Evolutionary conservation across 2,797 vertebrate species (phyloP).

Genomic region (Coreius guichenoti): DNA sequence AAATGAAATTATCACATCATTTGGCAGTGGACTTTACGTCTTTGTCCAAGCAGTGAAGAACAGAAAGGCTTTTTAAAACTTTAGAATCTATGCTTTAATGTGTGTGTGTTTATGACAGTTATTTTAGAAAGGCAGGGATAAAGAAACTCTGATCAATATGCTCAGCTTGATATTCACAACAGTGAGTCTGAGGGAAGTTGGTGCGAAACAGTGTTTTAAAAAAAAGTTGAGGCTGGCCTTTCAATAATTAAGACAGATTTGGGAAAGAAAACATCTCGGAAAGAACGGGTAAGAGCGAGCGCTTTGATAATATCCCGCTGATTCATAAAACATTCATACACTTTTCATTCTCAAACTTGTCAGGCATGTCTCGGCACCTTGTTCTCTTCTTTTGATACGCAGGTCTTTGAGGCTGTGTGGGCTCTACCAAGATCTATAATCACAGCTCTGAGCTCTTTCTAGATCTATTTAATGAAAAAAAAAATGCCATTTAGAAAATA

Average conservation of each 20-base stretch:
- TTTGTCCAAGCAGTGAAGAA: neutral
- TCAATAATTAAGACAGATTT: constrained; percentile 77
- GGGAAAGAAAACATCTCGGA: constrained; percentile 73
- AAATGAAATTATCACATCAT: neutral
- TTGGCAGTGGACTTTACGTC: neutral
- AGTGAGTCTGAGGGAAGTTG: constrained; percentile 70
- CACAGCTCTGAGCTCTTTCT: constrained; percentile 1
- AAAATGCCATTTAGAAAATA: constrained; percentile 50
- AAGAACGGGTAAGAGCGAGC: constrained; percentile 68
- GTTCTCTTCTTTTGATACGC: constrained; percentile 69
- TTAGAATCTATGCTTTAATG: neutral
- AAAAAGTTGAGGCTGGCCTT: constrained; percentile 69
- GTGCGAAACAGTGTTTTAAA: constrained; percentile 64
- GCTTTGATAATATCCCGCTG: constrained; percentile 76
- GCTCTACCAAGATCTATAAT: constrained; percentile 40
- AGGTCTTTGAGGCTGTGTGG: constrained; percentile 53
- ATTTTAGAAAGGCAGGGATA: neutral
- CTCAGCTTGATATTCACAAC: constrained; percentile 61
- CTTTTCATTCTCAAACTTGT: constrained; percentile 78
- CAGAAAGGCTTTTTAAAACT: neutral
- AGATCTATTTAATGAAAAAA: constrained; percentile 38
- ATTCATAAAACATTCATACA: constrained; percentile 80
- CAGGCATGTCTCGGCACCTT: constrained; percentile 69
- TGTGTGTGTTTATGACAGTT: constrained; percentile 1
- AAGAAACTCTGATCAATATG: constrained; percentile 50